Evolutionary conservation across 2,888 invertebrate genomes (phyloP).

Genomic region (Axea sp.): DNA sequence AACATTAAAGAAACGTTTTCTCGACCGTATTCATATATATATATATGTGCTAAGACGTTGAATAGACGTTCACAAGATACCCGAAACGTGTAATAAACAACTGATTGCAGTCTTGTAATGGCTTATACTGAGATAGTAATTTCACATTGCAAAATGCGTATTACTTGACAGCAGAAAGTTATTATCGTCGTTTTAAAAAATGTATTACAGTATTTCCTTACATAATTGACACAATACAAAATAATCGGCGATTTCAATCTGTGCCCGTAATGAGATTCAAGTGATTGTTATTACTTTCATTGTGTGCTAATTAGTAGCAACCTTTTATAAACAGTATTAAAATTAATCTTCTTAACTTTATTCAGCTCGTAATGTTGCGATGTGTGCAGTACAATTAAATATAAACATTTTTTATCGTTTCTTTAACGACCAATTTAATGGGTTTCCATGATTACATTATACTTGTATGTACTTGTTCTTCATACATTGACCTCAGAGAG

Average conservation of each 20-base stretch:
- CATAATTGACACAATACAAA: constrained; percentile 47
- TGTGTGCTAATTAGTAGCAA: constrained; percentile 57
- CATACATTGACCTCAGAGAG: constrained; percentile 25
- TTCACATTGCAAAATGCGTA: no score
- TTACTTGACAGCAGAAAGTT: constrained; percentile 1
- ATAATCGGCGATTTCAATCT: constrained; percentile 48
- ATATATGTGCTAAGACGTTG: no score
- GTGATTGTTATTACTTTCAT: constrained; percentile 57
- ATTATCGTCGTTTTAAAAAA: constrained; percentile 9
- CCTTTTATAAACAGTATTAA: constrained; percentile 53
- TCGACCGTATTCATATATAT: no score
- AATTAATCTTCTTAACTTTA: constrained; percentile 56
- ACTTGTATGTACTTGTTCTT: constrained; percentile 14
- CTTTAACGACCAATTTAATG: constrained; percentile 48
- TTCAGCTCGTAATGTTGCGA: constrained; percentile 32
- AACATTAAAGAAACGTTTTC: no score
- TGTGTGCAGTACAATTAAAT: constrained; percentile 47
- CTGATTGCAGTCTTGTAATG: no score
- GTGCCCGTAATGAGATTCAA: constrained; percentile 45
- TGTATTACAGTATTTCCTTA: constrained; percentile 47
- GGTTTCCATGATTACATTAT: constrained; percentile 24
- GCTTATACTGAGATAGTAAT: no score
- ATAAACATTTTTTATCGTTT: constrained; percentile 33
- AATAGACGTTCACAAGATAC: no score
- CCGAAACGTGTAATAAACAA: no score